phyloP scores from a whole-genome alignment of 2,888 invertebrate genomes.

The Elegia similella region DNA sequence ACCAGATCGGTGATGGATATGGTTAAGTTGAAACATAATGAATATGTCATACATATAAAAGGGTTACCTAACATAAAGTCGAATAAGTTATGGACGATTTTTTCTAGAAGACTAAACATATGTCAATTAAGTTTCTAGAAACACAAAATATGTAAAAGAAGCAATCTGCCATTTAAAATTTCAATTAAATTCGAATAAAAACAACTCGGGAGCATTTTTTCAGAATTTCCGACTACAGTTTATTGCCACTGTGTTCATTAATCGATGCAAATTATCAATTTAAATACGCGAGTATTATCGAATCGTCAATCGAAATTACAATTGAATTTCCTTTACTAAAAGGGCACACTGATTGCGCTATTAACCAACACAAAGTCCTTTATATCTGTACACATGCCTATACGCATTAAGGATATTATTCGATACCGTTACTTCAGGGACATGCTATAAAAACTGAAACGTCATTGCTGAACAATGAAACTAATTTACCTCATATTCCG shows the following conservation, averaged over 20 bases:
- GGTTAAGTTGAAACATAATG: too few species aligned
- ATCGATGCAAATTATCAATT: background rate
- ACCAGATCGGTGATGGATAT: too few species aligned
- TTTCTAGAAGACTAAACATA: too few species aligned
- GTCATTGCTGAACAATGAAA: slow-evolving; percentile 26
- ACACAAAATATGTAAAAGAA: too few species aligned
- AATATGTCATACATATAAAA: too few species aligned
- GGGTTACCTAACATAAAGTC: too few species aligned
- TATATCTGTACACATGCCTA: background rate
- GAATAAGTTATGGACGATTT: too few species aligned
- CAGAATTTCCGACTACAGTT: background rate
- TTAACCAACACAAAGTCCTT: background rate
- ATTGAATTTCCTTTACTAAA: background rate
- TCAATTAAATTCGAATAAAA: too few species aligned
- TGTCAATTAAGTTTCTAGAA: too few species aligned
- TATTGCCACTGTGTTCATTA: background rate
- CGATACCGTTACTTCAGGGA: background rate
- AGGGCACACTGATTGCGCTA: background rate
- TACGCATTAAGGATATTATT: background rate
- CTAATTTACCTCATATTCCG: slow-evolving; percentile 24
- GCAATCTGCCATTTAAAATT: too few species aligned
- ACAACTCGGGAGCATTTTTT: background rate
- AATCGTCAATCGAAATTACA: background rate
- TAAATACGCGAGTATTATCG: background rate
- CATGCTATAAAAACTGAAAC: slow-evolving; percentile 20